Evolutionary conservation across 2,888 invertebrate genomes (phyloP).

Genomic region (Phortica okadai): DNA sequence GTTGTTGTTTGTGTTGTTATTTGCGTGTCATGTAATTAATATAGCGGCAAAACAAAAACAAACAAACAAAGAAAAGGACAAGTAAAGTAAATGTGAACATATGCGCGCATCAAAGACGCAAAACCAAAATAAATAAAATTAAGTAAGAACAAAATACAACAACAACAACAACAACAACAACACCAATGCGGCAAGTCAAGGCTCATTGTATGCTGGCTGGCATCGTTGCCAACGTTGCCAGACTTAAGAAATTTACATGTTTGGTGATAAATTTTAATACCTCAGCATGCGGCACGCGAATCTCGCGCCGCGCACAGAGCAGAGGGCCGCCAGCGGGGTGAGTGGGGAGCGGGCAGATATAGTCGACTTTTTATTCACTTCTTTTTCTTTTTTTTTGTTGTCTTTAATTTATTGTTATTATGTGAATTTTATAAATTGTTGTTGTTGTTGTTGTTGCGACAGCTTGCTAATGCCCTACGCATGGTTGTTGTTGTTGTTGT

Average conservation of each 20-base stretch:
- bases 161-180: constrained; percentile 21
- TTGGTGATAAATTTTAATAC: constrained; percentile 70
- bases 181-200: background rate
- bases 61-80: constrained; percentile 42
- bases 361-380: constrained; percentile 41
- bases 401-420: constrained; percentile 70
- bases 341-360: constrained; percentile 23
- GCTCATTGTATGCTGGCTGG: background rate
- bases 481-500: constrained; percentile 50
- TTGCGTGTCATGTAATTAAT: constrained; percentile 69
- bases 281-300: constrained; percentile 44
- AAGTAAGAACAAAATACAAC: constrained; percentile 44
- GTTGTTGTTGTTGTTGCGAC: constrained; percentile 56
- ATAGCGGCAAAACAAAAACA: constrained; percentile 64
- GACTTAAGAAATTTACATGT: constrained; percentile 40
- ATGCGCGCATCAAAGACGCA: constrained; percentile 5
- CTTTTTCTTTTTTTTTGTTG: constrained; percentile 57
- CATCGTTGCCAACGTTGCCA: background rate
- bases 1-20: background rate
- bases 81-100: no score
- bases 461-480: constrained; percentile 30
- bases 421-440: constrained; percentile 67
- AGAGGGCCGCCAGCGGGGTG: constrained; percentile 15
- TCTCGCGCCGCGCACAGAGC: constrained; percentile 10
- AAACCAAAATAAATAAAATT: constrained; percentile 54